Evolutionary conservation across 2,797 vertebrate species (phyloP).

Genomic region (Tadarida brasiliensis): DNA sequence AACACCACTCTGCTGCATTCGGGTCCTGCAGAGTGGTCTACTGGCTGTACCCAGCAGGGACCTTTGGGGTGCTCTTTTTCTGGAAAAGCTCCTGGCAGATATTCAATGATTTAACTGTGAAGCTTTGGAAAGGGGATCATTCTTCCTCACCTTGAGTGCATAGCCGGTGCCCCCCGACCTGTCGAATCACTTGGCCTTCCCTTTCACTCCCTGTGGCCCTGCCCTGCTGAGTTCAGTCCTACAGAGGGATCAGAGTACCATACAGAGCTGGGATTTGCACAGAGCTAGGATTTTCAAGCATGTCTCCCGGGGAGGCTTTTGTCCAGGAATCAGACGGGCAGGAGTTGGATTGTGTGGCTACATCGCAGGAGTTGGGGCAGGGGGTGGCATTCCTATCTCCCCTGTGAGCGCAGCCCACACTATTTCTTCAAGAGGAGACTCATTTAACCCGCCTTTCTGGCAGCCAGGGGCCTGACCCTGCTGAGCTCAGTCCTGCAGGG

Average conservation of each 20-base stretch:
- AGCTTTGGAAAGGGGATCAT: neutral
- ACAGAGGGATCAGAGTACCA: neutral
- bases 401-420: neutral
- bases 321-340: neutral
- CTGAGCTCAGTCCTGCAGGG: neutral
- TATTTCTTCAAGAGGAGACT: neutral
- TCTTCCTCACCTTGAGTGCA: neutral
- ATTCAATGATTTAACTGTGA: neutral
- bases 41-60: neutral
- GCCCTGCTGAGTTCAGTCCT: neutral
- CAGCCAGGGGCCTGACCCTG: neutral
- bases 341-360: neutral
- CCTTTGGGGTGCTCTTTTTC: neutral
- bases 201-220: neutral
- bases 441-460: neutral
- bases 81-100: neutral
- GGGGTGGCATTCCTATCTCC: neutral
- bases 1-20: neutral
- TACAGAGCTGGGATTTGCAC: neutral
- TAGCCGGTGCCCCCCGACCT: neutral
- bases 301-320: neutral
- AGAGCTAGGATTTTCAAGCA: neutral
- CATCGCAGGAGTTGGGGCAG: rapidly evolving
- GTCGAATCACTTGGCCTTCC: neutral
- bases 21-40: neutral